Percentiles rank a stretch among this genome's conserved stretches.
Conservation (phyloP, 2,888 invertebrate species). For the Mesorhabditis sp. region DNA sequence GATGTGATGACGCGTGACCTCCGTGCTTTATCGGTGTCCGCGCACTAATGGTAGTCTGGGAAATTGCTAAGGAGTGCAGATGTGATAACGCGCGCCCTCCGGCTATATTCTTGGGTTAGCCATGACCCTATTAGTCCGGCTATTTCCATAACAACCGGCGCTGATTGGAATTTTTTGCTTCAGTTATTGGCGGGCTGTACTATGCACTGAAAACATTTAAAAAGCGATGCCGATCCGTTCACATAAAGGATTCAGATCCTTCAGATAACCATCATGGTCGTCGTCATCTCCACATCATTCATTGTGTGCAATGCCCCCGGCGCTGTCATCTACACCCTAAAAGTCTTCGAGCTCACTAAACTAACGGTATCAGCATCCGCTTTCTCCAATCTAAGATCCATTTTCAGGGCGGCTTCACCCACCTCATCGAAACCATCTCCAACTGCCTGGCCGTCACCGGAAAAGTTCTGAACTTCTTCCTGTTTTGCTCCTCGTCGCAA, state of each 20-base stretch:
- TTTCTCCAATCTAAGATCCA: background rate
- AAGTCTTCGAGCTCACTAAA: conserved; percentile 16
- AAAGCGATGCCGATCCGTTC: background rate
- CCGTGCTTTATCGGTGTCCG: no score
- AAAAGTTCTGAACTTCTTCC: conserved; percentile 41
- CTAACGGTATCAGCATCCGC: background rate
- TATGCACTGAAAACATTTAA: no score
- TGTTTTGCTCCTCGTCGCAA: conserved; percentile 41
- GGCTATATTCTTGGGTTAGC: no score
- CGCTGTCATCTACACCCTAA: conserved; percentile 28
- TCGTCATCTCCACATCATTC: conserved; percentile 35
- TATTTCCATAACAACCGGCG: no score
- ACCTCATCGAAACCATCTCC: conserved; percentile 25
- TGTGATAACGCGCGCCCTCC: no score
- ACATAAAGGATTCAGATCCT: conserved; percentile 14
- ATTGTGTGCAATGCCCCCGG: conserved; percentile 39
- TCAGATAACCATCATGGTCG: conserved; percentile 40
- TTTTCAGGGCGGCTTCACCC: conserved; percentile 21
- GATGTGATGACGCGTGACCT: no score
- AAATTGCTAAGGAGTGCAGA: no score
- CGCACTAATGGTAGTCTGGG: no score
- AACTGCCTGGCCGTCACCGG: conserved; percentile 37
- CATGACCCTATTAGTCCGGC: no score
- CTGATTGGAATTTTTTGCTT: no score
- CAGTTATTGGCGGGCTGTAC: no score